Evolutionary conservation across 2,797 vertebrate species (phyloP).

Genomic region (Falco berigora): DNA sequence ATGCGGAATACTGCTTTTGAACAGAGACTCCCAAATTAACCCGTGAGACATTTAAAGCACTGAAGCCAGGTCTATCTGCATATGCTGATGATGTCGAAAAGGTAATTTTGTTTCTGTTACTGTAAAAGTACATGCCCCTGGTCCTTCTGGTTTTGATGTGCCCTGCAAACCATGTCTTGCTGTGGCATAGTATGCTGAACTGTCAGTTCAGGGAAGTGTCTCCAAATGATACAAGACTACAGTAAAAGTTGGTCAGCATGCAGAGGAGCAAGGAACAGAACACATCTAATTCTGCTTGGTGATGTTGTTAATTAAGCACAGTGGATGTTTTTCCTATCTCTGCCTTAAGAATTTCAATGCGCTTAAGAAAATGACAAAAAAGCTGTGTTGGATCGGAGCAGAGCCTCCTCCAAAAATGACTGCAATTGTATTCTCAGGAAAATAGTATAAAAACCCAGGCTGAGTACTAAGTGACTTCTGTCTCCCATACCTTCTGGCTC

Average conservation of each 20-base stretch:
- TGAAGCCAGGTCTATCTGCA: constrained; percentile 90
- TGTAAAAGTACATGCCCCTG: not conserved
- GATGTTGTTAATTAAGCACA: not conserved
- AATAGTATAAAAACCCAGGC: not conserved
- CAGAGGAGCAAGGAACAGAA: not conserved
- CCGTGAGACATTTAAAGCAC: constrained; percentile 85
- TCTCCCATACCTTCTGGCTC: not conserved
- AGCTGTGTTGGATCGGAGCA: not conserved
- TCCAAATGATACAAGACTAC: not conserved
- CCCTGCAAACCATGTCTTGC: not conserved
- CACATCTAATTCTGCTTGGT: accelerated
- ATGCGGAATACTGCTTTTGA: constrained; percentile 34
- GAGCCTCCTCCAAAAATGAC: not conserved
- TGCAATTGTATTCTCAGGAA: not conserved
- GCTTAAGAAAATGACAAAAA: not conserved
- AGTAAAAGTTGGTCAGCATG: not conserved
- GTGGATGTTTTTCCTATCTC: not conserved
- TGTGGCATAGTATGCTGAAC: not conserved
- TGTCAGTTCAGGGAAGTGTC: not conserved
- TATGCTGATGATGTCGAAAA: constrained; percentile 88
- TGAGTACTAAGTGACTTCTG: not conserved
- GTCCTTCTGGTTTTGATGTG: not conserved
- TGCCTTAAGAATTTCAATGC: not conserved
- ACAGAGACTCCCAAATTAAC: constrained; percentile 81
- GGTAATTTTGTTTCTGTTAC: constrained; percentile 66